phyloP scores from a whole-genome alignment of 2,797 vertebrate genomes.

The Myotis findleyi region DNA sequence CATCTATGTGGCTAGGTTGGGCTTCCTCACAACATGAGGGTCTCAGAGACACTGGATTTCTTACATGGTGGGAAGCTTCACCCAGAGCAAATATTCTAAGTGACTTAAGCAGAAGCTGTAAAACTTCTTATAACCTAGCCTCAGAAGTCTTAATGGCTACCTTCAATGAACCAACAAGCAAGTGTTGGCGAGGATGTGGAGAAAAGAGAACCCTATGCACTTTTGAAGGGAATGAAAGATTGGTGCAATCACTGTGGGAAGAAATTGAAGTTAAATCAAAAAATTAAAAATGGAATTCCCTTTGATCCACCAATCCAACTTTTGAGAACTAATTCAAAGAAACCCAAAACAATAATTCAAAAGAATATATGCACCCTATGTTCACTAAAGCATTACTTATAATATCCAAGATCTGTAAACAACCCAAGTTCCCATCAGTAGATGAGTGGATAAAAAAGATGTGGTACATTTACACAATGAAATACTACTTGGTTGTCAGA shows the following conservation, averaged over 20 bases:
- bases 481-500: background rate
- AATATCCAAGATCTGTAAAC: background rate
- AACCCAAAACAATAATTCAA: background rate
- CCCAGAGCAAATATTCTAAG: constrained; percentile 28
- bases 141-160: background rate
- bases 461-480: background rate
- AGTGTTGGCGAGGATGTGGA: no score
- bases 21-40: background rate
- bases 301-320: background rate
- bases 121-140: background rate
- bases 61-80: background rate
- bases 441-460: background rate
- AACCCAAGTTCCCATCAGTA: background rate
- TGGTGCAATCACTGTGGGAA: no score
- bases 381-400: background rate
- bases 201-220: no score
- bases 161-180: no score
- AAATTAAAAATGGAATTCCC: background rate
- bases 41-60: background rate
- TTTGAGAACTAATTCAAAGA: background rate
- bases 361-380: background rate
- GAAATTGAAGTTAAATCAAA: background rate
- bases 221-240: no score
- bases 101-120: background rate
- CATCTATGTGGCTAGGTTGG: background rate